phyloP scores from a whole-genome alignment of 2,888 invertebrate species.

The Chalcosyrphus nemorum region DNA sequence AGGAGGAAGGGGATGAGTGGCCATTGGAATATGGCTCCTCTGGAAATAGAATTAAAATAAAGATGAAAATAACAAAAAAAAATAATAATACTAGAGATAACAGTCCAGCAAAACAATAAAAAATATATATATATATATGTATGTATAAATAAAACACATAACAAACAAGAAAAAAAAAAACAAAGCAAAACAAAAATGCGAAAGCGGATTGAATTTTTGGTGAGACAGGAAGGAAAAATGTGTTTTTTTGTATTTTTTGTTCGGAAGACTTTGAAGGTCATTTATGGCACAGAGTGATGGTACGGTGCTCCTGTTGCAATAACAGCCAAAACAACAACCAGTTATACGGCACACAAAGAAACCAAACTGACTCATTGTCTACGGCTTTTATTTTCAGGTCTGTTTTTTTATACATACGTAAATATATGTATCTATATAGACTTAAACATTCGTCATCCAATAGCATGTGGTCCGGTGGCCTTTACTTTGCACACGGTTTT shows the following conservation, averaged over 20 bases:
- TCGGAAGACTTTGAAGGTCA: conserved; percentile 47
- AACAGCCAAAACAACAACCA: conserved; percentile 42
- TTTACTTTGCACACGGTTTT: neutral
- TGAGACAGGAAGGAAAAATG: neutral
- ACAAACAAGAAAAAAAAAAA: neutral
- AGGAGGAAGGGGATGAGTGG: conserved; percentile 74
- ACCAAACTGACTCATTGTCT: conserved; percentile 42
- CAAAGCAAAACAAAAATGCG: conserved; percentile 13
- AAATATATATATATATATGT: too few relatives aligned
- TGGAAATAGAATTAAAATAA: conserved; percentile 75
- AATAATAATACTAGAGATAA: conserved; percentile 50
- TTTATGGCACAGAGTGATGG: conserved; percentile 18
- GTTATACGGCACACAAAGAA: conserved; percentile 46
- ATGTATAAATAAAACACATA: conserved; percentile 28
- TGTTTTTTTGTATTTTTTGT: conserved; percentile 15
- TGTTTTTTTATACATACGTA: too few relatives aligned
- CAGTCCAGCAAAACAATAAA: conserved; percentile 60
- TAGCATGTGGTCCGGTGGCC: conserved; percentile 27
- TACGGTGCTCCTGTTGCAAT: conserved; percentile 30
- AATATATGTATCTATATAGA: too few relatives aligned
- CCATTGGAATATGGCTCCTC: conserved; percentile 80
- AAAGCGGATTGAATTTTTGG: conserved; percentile 14
- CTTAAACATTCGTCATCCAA: conserved; percentile 32
- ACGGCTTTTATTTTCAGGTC: conserved; percentile 20
- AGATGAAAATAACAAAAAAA: conserved; percentile 72